A percentile compares a stretch with the other conserved stretches of the same genome.
Evolutionary conservation across 2,113 vertebrate species (phyloP).

Genomic region (Penelope pileata): DNA sequence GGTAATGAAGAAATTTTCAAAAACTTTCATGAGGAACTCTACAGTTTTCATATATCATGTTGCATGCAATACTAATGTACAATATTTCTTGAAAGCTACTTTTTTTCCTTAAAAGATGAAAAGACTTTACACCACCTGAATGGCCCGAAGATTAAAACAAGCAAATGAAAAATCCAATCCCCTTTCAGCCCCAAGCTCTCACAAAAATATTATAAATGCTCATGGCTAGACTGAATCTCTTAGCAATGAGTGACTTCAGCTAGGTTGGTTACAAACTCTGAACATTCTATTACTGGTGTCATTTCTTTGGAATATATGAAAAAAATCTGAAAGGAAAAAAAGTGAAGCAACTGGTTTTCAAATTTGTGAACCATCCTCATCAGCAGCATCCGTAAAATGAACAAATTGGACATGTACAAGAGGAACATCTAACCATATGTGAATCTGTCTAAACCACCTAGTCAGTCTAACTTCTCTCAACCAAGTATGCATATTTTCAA

Average conservation of each 20-base stretch:
- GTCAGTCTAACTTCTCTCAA: background rate
- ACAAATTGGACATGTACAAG: background rate
- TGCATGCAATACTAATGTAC: background rate
- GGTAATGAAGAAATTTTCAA: background rate
- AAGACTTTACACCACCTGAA: background rate
- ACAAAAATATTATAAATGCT: background rate
- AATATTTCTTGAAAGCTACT: background rate
- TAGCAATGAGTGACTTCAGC: background rate
- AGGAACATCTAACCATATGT: background rate
- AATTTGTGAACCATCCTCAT: background rate
- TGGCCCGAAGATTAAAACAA: background rate
- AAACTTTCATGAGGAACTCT: background rate
- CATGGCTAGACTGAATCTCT: background rate
- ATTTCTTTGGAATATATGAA: background rate
- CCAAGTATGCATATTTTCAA: background rate
- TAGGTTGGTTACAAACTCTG: background rate
- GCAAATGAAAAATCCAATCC: background rate
- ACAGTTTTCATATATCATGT: background rate
- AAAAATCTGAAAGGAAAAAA: background rate
- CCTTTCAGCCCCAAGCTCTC: background rate
- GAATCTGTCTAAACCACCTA: background rate
- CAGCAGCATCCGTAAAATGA: background rate
- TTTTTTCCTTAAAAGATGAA: background rate
- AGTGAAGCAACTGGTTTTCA: background rate
- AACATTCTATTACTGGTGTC: background rate